These are phyloP conservation scores for Cepphus grylle DNA, from an alignment of 2,113 vertebrate species.

Conservation along the genomic window DNA sequence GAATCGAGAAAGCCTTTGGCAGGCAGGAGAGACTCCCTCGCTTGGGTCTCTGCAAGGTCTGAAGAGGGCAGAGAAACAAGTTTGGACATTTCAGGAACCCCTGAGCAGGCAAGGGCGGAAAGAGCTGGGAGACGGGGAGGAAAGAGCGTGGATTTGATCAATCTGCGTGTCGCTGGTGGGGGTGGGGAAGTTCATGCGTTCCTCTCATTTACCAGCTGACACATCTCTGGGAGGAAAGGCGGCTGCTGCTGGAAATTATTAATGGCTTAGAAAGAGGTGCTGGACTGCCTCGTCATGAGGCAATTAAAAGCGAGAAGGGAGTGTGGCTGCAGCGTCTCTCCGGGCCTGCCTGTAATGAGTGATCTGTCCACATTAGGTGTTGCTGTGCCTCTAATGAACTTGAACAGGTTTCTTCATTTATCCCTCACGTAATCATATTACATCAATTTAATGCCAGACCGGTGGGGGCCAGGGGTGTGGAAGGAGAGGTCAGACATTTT, in stretches of 20 bases:
- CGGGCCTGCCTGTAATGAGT: conserved; percentile 19
- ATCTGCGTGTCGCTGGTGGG: conserved; percentile 47
- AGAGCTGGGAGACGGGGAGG: not conserved
- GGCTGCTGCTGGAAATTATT: conserved; percentile 29
- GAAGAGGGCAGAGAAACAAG: not conserved
- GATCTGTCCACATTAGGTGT: conserved; percentile 14
- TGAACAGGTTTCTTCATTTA: conserved; percentile 40
- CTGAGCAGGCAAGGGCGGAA: not conserved
- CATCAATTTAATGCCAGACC: not conserved
- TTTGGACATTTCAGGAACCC: not conserved
- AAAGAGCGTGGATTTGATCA: not conserved
- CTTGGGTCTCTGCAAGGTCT: not conserved
- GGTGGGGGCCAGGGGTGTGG: not conserved
- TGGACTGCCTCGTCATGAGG: conserved; percentile 51
- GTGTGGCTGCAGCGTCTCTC: not conserved
- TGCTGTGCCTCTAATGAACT: conserved; percentile 52
- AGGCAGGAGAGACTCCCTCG: not conserved
- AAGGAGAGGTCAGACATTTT: not conserved
- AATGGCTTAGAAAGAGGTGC: conserved; percentile 29
- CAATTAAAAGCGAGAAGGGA: conserved; percentile 38
- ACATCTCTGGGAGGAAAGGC: not conserved
- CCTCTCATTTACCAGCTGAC: conserved; percentile 38
- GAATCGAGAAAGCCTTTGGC: not conserved
- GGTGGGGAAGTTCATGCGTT: not conserved
- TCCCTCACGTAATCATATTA: conserved; percentile 29